phyloP scores from a whole-genome alignment of 2,797 vertebrate genomes.

The Takifugu ocellatus region DNA sequence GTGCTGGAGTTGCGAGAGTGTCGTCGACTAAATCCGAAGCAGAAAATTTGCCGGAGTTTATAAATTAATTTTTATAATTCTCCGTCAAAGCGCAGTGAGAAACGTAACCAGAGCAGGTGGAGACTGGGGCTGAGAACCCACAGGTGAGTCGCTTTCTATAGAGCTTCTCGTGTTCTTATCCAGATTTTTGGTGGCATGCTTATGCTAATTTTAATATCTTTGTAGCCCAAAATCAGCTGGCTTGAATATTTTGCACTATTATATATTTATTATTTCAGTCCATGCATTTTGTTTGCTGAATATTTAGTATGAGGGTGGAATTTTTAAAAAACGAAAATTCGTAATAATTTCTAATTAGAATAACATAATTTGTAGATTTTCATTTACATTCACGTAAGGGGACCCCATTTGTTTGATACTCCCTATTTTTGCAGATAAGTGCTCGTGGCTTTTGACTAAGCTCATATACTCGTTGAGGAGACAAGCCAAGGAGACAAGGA shows the following conservation, averaged over 20 bases:
- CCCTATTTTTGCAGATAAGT: constrained; percentile 1
- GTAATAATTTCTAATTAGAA: too few species aligned
- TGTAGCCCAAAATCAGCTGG: too few species aligned
- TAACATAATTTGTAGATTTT: too few species aligned
- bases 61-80: not conserved
- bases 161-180: not conserved
- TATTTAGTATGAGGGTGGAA: too few species aligned
- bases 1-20: not conserved
- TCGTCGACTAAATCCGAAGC: not conserved
- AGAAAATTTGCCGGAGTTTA: too few species aligned
- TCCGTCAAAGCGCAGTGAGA: not conserved
- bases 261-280: too few species aligned
- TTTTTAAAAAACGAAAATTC: too few species aligned
- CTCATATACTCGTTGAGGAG: not conserved
- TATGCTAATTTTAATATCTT: too few species aligned
- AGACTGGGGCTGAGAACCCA: constrained; percentile 13
- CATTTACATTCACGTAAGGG: too few species aligned
- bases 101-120: not conserved
- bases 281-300: too few species aligned
- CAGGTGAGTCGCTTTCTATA: constrained; percentile 54
- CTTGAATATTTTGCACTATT: too few species aligned
- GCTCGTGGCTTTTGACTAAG: too few species aligned
- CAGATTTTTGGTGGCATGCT: not conserved
- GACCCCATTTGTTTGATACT: constrained; percentile 4
- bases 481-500: constrained; percentile 10